Evolutionary conservation across 2,888 invertebrate genomes (phyloP), one percentile per base, ranked within the genome.

Genomic region (Meiosimyza decipiens): DNA sequence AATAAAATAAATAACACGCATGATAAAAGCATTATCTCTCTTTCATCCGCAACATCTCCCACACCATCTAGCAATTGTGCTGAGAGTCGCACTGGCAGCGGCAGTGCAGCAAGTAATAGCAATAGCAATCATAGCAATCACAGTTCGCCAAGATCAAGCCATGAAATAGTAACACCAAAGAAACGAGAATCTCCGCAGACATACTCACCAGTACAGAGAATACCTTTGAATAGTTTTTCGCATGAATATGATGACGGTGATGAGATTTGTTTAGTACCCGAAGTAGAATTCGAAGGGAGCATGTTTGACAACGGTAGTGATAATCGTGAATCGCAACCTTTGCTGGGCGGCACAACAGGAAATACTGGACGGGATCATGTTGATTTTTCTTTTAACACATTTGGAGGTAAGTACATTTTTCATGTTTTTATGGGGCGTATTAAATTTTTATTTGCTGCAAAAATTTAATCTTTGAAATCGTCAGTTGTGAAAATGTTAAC

Each of bases 301-400:
- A 80, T 81, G 74, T 92, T 94, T 92, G 95, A 95, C 91, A 93
- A 93, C 69, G 91, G 93, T 85, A 92, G 93, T 77, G 91, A 92
- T 76, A 94, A 94, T 88, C 91, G 96, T 84, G 98, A 98, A 91
- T 95, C 95, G 88, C 97, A 97, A 89, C 97, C 97, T 86, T 92
- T 98, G 79, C 90, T 98, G 70, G 95, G 95, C 88, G 93, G 94
- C 89, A 92, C 92, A 86, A 92, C 92, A 86, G 91, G 93, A 83
- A 88, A 89, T 82, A 94, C 95, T 88, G 80, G 80, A 64, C 83
- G 92, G 85, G 92, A 94, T 87, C 89, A 90, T 82, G 89, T 92
- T 79, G 93, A 94, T 83, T 89, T 91, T 80, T 91, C 93, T 76
- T 94, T 91, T 84, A 96, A 97, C 87, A 92, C 93, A 84, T 97